phyloP scores from a whole-genome alignment of 2,888 invertebrate species.

The Silvanus unidentatus region DNA sequence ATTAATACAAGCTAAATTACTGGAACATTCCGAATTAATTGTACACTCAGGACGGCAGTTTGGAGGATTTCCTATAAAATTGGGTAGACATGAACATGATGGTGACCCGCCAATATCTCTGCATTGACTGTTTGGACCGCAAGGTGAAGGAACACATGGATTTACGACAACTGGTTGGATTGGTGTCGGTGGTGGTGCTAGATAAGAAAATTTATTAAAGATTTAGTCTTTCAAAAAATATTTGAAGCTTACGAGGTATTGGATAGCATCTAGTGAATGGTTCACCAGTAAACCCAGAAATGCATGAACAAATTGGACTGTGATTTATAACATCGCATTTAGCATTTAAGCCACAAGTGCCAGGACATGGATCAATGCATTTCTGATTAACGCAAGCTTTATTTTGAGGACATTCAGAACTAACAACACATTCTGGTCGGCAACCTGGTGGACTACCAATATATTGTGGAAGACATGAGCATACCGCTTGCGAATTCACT shows the following conservation, averaged over 20 bases:
- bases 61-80: conserved; percentile 63
- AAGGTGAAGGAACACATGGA: conserved; percentile 44
- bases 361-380: conserved; percentile 76
- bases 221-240: background rate
- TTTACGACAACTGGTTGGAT: conserved; percentile 21
- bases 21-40: conserved; percentile 68
- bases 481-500: conserved; percentile 65
- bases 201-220: conserved; percentile 11
- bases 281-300: conserved; percentile 68
- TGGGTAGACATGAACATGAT: conserved; percentile 65
- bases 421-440: conserved; percentile 76
- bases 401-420: conserved; percentile 72
- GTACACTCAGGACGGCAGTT: conserved; percentile 54
- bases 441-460: conserved; percentile 76
- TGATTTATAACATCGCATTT: conserved; percentile 76
- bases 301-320: conserved; percentile 76
- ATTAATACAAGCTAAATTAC: conserved; percentile 69
- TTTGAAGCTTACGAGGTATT: conserved; percentile 36
- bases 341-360: conserved; percentile 72
- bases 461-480: conserved; percentile 68
- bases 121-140: conserved; percentile 51
- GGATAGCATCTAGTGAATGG: conserved; percentile 70
- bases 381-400: conserved; percentile 77
- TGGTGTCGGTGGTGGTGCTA: conserved; percentile 25
- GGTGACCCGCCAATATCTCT: conserved; percentile 62